phyloP scores from a whole-genome alignment of 2,113 vertebrate species.

The Strix uralensis region DNA sequence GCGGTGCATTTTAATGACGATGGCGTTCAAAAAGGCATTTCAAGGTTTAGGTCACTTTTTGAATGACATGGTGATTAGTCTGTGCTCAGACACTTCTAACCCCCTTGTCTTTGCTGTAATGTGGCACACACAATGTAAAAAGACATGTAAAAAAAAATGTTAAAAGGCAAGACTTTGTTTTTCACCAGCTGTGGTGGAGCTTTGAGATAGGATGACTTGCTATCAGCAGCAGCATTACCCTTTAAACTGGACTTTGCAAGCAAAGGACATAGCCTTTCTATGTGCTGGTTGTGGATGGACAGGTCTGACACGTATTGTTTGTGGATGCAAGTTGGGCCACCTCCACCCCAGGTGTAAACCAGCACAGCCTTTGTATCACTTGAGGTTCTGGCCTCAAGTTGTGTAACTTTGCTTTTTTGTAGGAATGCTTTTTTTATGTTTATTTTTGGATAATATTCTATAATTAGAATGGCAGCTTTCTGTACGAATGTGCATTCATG shows the following conservation, averaged over 20 bases:
- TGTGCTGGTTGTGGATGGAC: not conserved
- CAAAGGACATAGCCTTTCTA: not conserved
- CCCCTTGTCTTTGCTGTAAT: not conserved
- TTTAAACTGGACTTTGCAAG: not conserved
- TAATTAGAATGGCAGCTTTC: not conserved
- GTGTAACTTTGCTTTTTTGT: not conserved
- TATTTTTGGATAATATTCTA: not conserved
- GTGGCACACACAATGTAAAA: not conserved
- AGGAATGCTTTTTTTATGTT: not conserved
- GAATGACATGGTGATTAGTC: not conserved
- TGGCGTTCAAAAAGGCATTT: not conserved
- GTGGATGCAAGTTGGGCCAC: not conserved
- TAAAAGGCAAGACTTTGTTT: not conserved
- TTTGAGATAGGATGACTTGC: not conserved
- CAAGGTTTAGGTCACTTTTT: slow-evolving; percentile 9
- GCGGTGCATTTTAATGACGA: not conserved
- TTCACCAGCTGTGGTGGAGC: not conserved
- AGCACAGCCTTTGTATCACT: not conserved
- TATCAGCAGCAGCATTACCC: not conserved
- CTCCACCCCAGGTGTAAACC: not conserved
- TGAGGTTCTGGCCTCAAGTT: not conserved
- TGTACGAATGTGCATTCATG: fast-evolving
- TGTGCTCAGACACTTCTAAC: not conserved
- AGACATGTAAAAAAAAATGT: not conserved
- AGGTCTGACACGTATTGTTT: not conserved